Conservation (phyloP, 2,113 vertebrate genomes). For the Pedetes capensis region DNA sequence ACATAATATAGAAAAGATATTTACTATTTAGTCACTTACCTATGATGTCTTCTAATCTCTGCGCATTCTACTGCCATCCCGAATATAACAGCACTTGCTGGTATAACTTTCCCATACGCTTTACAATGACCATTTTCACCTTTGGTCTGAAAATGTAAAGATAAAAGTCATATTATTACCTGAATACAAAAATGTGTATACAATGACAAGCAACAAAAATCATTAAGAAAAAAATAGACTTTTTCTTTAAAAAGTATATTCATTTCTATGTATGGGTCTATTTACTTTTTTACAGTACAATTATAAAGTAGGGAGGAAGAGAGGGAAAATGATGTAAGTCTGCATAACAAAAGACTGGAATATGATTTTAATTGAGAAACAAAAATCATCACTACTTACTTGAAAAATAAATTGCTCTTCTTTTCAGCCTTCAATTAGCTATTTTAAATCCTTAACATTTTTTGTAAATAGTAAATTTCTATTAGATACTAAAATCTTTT, state of each 20-base stretch:
- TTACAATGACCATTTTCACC: constrained; percentile 74
- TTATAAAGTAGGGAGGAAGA: background rate
- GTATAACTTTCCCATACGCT: constrained; percentile 93
- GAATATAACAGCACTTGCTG: constrained; percentile 92
- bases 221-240: background rate
- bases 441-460: constrained; percentile 39
- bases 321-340: background rate
- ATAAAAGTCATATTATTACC: background rate
- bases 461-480: background rate
- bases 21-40: constrained; percentile 80
- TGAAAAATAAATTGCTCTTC: constrained; percentile 10
- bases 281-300: background rate
- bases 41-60: constrained; percentile 96
- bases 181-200: background rate
- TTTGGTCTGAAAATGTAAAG: constrained; percentile 78
- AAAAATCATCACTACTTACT: constrained; percentile 30
- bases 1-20: too few relatives aligned
- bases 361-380: background rate
- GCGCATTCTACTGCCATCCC: constrained; percentile 93
- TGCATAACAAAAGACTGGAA: background rate
- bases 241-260: constrained; percentile 10
- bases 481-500: constrained; percentile 19
- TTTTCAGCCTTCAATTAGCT: constrained; percentile 24
- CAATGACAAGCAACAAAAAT: background rate
- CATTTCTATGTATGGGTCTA: background rate